phyloP scores from a whole-genome alignment of 2,113 vertebrate species.

The Rhizomys pruinosus region DNA sequence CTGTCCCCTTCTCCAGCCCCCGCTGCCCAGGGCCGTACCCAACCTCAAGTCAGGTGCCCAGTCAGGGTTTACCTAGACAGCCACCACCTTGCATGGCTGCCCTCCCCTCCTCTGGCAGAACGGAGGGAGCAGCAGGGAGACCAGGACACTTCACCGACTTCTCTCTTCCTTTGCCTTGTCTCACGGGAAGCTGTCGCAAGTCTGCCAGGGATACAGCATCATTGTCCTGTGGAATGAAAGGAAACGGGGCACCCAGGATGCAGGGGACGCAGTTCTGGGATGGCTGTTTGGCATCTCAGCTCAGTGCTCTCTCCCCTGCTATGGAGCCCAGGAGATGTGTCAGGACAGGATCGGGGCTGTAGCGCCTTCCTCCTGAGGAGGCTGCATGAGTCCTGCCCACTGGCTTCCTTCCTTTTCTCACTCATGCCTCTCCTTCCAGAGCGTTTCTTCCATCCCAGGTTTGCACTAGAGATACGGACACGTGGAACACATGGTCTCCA shows the following conservation, averaged over 20 bases:
- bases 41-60: too few species aligned
- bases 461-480: not conserved
- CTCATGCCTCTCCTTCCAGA: not conserved
- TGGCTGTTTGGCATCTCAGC: not conserved
- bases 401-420: not conserved
- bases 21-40: too few species aligned
- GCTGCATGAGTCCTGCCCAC: not conserved
- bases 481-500: not conserved
- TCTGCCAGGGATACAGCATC: not conserved
- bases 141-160: not conserved
- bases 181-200: not conserved
- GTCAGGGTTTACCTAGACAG: not conserved
- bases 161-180: not conserved
- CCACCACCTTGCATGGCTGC: not conserved
- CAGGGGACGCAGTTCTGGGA: not conserved
- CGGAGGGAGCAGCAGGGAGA: not conserved
- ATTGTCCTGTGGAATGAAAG: not conserved
- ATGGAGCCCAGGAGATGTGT: not conserved
- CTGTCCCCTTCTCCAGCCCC: not conserved
- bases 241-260: not conserved
- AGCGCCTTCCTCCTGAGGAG: not conserved
- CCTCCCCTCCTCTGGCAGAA: not conserved
- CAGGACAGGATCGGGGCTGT: not conserved
- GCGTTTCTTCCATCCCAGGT: not conserved
- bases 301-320: not conserved